Percentiles rank a stretch among this genome's conserved stretches.
phyloP scores from a whole-genome alignment of 2,797 vertebrate species.

The Sebastes taczanowskii region DNA sequence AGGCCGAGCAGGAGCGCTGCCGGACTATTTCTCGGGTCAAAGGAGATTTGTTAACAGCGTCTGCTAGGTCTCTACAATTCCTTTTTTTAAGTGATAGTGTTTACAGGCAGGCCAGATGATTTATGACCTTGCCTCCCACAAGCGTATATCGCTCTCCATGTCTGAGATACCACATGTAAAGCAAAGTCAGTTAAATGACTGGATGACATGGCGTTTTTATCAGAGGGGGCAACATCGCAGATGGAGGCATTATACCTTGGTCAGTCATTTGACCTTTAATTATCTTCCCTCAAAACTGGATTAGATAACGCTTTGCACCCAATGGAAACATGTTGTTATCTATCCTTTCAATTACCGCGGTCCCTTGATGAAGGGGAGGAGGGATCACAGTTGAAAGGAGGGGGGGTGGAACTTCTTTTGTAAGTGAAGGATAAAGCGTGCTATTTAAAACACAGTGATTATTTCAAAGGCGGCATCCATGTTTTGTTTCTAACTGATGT shows the following conservation, averaged over 20 bases:
- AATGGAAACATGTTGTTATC: constrained; percentile 68
- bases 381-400: constrained; percentile 9
- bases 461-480: not conserved
- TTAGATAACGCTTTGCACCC: constrained; percentile 68
- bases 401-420: not conserved
- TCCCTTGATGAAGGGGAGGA: constrained; percentile 47
- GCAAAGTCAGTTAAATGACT: constrained; percentile 80
- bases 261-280: constrained; percentile 81
- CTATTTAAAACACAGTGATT: constrained; percentile 9
- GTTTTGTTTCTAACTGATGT: not conserved
- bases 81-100: constrained; percentile 56
- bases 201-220: constrained; percentile 69
- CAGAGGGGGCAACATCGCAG: constrained; percentile 42
- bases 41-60: constrained; percentile 62
- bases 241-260: constrained; percentile 52
- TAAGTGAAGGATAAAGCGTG: constrained; percentile 1
- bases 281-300: constrained; percentile 73
- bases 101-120: constrained; percentile 66
- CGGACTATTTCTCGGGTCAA: constrained; percentile 40
- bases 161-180: constrained; percentile 72
- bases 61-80: constrained; percentile 39
- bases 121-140: constrained; percentile 69
- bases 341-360: constrained; percentile 70
- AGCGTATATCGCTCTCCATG: constrained; percentile 43
- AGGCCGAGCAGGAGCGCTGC: not conserved